Evolutionary conservation across 2,113 vertebrate species (phyloP).

Genomic region (Leptosomus discolor): DNA sequence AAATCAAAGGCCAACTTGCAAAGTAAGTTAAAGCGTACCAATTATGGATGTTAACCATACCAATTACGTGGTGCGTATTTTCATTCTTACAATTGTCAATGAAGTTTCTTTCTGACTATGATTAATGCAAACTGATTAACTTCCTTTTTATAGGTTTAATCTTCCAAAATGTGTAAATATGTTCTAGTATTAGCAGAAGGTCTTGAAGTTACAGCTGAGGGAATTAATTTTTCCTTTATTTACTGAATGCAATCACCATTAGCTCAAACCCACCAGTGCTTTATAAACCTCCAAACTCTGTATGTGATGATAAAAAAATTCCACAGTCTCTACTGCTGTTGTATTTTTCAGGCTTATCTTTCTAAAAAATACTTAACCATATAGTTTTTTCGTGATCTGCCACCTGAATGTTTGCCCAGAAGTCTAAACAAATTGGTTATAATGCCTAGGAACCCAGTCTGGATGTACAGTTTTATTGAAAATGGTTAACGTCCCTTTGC

Average conservation of each 20-base stretch:
- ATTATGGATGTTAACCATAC: too few species aligned
- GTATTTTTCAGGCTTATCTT: not conserved
- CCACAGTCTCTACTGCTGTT: not conserved
- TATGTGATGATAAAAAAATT: not conserved
- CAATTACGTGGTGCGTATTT: not conserved
- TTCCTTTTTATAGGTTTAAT: slow-evolving; percentile 12
- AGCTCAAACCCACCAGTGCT: not conserved
- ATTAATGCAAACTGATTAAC: slow-evolving; percentile 29
- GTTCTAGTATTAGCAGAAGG: not conserved
- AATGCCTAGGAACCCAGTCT: not conserved
- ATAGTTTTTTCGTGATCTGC: not conserved
- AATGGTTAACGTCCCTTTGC: not conserved
- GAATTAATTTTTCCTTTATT: not conserved
- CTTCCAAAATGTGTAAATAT: slow-evolving; percentile 10
- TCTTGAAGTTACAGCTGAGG: not conserved
- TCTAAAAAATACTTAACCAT: not conserved
- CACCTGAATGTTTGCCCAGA: not conserved
- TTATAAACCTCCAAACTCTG: not conserved
- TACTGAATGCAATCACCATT: not conserved
- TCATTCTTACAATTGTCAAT: not conserved
- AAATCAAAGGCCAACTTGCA: not conserved
- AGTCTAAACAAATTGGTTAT: not conserved
- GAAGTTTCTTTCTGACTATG: not conserved
- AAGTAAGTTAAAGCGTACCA: not conserved
- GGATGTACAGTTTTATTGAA: not conserved